Evolutionary conservation across 2,888 invertebrate genomes (phyloP).

Genomic region (Microplitis manilae): DNA sequence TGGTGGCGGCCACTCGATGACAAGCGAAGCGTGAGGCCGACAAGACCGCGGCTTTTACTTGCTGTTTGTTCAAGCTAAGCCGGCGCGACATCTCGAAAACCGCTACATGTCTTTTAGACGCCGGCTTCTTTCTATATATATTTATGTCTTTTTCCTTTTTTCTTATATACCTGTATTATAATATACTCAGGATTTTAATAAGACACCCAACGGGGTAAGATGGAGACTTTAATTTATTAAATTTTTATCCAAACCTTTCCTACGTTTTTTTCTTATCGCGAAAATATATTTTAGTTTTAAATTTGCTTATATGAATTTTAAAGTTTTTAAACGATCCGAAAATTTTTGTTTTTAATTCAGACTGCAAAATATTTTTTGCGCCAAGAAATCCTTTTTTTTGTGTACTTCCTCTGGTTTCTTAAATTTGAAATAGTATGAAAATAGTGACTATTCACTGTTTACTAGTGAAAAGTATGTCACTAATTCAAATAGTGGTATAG

Average conservation of each 20-base stretch:
- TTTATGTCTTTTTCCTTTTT: neutral
- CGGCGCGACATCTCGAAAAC: slow-evolving; percentile 70
- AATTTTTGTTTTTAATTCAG: too few relatives aligned
- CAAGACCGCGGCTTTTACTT: slow-evolving; percentile 65
- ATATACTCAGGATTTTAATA: neutral
- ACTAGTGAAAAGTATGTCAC: too few relatives aligned
- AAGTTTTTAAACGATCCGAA: too few relatives aligned
- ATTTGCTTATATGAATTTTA: too few relatives aligned
- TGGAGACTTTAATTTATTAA: slow-evolving; percentile 21
- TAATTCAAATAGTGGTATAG: too few relatives aligned
- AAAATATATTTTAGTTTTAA: neutral
- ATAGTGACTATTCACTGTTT: too few relatives aligned
- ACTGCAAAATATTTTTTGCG: too few relatives aligned
- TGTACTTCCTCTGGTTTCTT: too few relatives aligned
- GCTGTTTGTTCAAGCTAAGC: slow-evolving; percentile 65
- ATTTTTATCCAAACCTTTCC: neutral
- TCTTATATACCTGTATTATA: neutral
- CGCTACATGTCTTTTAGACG: slow-evolving; percentile 63
- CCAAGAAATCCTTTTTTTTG: too few relatives aligned
- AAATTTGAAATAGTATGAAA: too few relatives aligned
- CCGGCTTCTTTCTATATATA: slow-evolving; percentile 46
- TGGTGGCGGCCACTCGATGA: slow-evolving; percentile 36
- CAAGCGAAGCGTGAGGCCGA: slow-evolving; percentile 69
- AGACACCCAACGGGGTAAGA: neutral
- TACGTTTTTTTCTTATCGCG: slow-evolving; percentile 8